Evolutionary conservation across 2,797 vertebrate genomes (phyloP).

Genomic region (Botia almorhae): DNA sequence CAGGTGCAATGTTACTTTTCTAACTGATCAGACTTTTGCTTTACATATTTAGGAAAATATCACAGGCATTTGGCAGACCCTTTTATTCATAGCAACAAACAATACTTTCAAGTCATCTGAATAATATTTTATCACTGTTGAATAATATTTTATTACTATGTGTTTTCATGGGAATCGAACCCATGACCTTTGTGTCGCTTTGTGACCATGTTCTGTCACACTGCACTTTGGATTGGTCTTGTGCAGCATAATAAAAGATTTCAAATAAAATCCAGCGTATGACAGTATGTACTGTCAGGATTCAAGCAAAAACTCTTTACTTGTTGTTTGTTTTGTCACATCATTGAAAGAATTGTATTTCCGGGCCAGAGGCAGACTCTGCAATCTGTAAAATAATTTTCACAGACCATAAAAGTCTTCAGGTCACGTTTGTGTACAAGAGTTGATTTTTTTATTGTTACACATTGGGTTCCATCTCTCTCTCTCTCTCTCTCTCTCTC

Average conservation of each 20-base stretch:
- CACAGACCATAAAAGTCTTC: conserved; percentile 84
- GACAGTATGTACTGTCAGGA: neutral
- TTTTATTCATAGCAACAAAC: neutral
- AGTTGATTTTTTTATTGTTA: conserved; percentile 93
- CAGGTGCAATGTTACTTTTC: too few species aligned
- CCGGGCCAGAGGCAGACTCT: conserved; percentile 69
- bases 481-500: conserved; percentile 69
- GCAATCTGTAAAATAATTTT: conserved; percentile 83
- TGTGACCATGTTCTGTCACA: too few species aligned
- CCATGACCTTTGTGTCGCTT: neutral
- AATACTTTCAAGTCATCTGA: neutral
- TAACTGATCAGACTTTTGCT: too few species aligned
- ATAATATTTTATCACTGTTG: too few species aligned
- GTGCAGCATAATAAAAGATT: neutral
- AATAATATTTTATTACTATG: neutral
- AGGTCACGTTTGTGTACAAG: conserved; percentile 99
- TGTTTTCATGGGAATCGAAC: neutral
- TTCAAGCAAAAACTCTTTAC: too few species aligned
- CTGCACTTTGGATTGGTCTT: neutral
- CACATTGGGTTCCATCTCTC: conserved; percentile 65
- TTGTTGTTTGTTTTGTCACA: neutral
- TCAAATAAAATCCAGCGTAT: neutral
- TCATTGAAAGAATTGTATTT: conserved; percentile 2
- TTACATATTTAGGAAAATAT: too few species aligned
- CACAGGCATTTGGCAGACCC: neutral